Conservation (phyloP, 2,797 vertebrate genomes). For the Ceryle rudis region DNA sequence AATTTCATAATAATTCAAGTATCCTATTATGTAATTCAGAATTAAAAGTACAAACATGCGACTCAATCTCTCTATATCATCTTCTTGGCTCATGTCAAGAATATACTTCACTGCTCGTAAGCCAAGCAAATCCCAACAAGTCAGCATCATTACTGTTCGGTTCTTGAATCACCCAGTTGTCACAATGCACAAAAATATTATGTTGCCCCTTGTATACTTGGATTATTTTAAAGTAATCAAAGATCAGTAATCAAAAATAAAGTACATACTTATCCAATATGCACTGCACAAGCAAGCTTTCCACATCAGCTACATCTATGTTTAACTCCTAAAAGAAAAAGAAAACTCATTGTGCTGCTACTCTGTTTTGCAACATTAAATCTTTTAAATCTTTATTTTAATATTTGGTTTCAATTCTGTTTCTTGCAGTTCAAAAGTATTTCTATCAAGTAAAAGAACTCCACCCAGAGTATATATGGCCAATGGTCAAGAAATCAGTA, state of each 20-base stretch:
- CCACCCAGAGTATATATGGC: not conserved
- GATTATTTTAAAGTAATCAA: constrained; percentile 7
- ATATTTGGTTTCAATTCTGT: not conserved
- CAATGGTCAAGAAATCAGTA: not conserved
- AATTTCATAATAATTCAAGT: not conserved
- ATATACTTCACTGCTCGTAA: not conserved
- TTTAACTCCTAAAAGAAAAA: constrained; percentile 91
- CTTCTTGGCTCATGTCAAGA: not conserved
- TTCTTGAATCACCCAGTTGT: not conserved
- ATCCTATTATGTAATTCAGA: not conserved
- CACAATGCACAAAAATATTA: not conserved
- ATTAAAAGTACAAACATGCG: not conserved
- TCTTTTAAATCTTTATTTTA: not conserved
- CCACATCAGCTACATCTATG: constrained; percentile 99
- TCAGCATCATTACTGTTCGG: not conserved
- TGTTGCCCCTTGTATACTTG: not conserved
- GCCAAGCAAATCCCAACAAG: not conserved
- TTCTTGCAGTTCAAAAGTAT: not conserved
- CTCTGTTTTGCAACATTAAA: not conserved
- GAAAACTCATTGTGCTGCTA: not conserved
- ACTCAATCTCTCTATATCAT: not conserved
- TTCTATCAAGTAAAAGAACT: not conserved
- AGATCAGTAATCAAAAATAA: constrained; percentile 7
- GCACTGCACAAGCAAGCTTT: constrained; percentile 99
- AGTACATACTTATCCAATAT: constrained; percentile 99